A percentile compares a stretch with the other conserved stretches of the same genome.
Conservation (phyloP, 2,888 invertebrate species). For the Halictus quadricinctus region DNA sequence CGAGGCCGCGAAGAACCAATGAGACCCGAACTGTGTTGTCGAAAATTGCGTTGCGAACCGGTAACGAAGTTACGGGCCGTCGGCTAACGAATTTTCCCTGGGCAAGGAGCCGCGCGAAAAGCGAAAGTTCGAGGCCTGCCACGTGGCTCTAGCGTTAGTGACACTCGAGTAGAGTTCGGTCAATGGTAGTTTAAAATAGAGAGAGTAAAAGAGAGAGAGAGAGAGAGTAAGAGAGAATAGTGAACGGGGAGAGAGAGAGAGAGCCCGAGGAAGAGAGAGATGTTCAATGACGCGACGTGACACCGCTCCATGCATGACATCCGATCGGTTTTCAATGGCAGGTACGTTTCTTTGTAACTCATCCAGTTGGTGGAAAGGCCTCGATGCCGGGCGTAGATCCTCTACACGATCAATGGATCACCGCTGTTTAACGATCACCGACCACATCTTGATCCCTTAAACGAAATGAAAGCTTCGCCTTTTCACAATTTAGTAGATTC, state of each 20-base stretch:
- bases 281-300: constrained; percentile 61
- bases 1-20: not conserved
- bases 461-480: not conserved
- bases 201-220: constrained; percentile 35
- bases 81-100: constrained; percentile 38
- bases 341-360: constrained; percentile 53
- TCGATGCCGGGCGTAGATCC: not conserved
- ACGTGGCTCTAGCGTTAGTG: constrained; percentile 71
- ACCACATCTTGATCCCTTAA: not conserved
- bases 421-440: not conserved
- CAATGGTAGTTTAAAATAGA: constrained; percentile 78
- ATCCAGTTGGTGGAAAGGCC: constrained; percentile 13
- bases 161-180: constrained; percentile 76
- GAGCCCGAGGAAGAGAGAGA: constrained; percentile 37
- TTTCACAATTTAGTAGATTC: not conserved
- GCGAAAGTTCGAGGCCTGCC: constrained; percentile 55
- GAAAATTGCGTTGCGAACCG: not conserved
- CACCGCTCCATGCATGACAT: constrained; percentile 63
- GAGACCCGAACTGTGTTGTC: not conserved
- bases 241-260: constrained; percentile 23
- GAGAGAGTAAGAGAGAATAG: constrained; percentile 31
- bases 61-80: not conserved
- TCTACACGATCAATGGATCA: constrained; percentile 15
- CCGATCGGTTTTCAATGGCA: constrained; percentile 66
- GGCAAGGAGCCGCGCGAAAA: constrained; percentile 45